Evolutionary conservation across 1,140 invertebrate species (phyloP).

Genomic region (Amphibalanus amphitrite): DNA sequence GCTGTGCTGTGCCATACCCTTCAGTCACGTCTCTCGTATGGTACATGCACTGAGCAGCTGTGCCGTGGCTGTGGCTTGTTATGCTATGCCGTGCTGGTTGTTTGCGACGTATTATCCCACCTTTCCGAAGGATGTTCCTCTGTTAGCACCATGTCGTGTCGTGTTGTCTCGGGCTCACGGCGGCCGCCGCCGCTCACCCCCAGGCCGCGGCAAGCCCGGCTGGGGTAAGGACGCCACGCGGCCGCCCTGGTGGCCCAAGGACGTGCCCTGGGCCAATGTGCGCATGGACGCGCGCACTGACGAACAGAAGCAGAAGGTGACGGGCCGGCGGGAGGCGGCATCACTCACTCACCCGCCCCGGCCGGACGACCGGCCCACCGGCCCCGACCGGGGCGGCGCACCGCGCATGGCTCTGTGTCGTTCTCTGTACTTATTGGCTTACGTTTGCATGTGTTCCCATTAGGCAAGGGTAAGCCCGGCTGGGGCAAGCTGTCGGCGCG

Average conservation of each 20-base stretch:
- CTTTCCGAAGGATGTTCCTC: no score
- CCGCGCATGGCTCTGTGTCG: slow-evolving; percentile 10
- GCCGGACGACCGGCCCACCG: no score
- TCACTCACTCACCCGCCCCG: neutral
- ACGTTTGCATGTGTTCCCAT: slow-evolving; percentile 20
- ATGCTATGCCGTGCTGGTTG: no score
- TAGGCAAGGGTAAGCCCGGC: slow-evolving; percentile 84
- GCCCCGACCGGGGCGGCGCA: neutral
- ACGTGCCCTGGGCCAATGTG: slow-evolving; percentile 93
- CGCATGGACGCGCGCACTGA: slow-evolving; percentile 89
- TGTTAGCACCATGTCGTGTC: no score
- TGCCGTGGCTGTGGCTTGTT: no score
- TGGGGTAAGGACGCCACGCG: slow-evolving; percentile 91
- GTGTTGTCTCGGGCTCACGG: no score
- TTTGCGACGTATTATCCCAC: no score
- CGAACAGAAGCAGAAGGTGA: slow-evolving; percentile 90
- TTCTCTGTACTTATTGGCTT: slow-evolving; percentile 20
- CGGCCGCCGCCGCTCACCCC: slow-evolving; percentile 11
- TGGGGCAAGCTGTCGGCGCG: slow-evolving; percentile 90
- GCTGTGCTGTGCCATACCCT: no score
- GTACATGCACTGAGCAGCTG: no score
- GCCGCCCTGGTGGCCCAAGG: slow-evolving; percentile 94
- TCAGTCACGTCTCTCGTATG: no score
- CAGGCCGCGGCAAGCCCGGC: slow-evolving; percentile 83
- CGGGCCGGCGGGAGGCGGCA: neutral